Percentiles rank a stretch among this genome's conserved stretches.
These are phyloP conservation scores for Drosophila vallismaia DNA, from an alignment of 2,888 invertebrate species.

Conservation along the genomic window DNA sequence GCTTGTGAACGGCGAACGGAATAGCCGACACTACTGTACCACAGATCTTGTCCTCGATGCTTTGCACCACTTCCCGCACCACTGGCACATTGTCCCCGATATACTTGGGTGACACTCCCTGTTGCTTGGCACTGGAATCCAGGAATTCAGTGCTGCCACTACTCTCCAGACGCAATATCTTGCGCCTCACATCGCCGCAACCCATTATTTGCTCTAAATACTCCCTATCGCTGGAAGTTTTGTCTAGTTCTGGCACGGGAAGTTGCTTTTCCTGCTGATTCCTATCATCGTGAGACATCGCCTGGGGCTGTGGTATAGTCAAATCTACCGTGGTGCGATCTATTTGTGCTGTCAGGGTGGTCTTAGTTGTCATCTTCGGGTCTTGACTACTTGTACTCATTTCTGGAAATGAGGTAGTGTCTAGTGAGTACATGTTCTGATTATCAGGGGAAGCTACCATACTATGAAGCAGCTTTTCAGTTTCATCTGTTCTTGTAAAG, in stretches of 20 bases:
- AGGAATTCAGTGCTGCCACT: constrained; percentile 60
- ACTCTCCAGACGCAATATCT: constrained; percentile 85
- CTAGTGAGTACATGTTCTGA: constrained; percentile 65
- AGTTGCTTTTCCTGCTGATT: constrained; percentile 11
- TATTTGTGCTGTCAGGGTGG: constrained; percentile 54
- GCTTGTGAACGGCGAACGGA: constrained; percentile 79
- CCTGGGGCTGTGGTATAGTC: constrained; percentile 9
- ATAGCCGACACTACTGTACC: constrained; percentile 70
- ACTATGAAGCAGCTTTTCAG: constrained; percentile 79
- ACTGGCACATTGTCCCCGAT: constrained; percentile 82
- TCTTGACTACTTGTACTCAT: constrained; percentile 82
- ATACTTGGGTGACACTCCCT: constrained; percentile 53
- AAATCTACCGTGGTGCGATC: constrained; percentile 67
- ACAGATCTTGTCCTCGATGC: constrained; percentile 85
- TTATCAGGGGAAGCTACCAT: constrained; percentile 62
- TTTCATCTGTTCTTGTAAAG: constrained; percentile 79
- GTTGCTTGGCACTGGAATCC: constrained; percentile 45
- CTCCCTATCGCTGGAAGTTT: constrained; percentile 67
- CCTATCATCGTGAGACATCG: not conserved
- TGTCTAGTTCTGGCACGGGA: constrained; percentile 15
- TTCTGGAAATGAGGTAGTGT: constrained; percentile 83
- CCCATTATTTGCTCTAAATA: constrained; percentile 73
- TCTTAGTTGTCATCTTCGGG: constrained; percentile 58
- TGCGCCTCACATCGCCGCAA: constrained; percentile 86
- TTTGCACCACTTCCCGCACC: constrained; percentile 85